These are phyloP conservation scores for Mionectes macconnelli DNA, from an alignment of 2,113 vertebrate species.

Conservation along the genomic window DNA sequence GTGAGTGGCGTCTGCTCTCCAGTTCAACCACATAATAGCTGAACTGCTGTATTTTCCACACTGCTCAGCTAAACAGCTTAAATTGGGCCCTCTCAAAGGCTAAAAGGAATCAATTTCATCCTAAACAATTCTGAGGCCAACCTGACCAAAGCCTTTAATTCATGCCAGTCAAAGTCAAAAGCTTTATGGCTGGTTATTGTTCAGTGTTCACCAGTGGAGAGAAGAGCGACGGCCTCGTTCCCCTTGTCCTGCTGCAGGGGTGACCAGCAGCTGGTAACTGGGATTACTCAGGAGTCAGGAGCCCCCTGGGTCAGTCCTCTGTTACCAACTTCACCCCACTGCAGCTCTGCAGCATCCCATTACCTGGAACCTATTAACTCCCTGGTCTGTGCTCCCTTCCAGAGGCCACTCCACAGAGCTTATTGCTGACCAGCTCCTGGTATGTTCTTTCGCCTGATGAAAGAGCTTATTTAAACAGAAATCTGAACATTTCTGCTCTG, in stretches of 20 bases:
- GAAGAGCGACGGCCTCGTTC: background rate
- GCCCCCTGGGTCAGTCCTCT: background rate
- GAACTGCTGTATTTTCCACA: slow-evolving; percentile 50
- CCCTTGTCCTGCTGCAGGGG: background rate
- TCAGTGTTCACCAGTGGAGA: background rate
- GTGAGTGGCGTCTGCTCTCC: slow-evolving; percentile 6
- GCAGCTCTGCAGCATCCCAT: background rate
- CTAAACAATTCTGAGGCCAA: slow-evolving; percentile 47
- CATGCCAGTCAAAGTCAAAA: slow-evolving; percentile 16
- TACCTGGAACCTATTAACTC: slow-evolving; percentile 8
- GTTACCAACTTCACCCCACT: background rate
- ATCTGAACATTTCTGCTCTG: slow-evolving; percentile 7
- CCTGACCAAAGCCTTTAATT: slow-evolving; percentile 37
- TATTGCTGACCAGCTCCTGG: slow-evolving; percentile 36
- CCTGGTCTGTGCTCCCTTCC: background rate
- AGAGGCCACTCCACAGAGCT: background rate
- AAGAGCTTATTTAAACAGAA: slow-evolving; percentile 55
- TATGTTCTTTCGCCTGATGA: slow-evolving; percentile 58
- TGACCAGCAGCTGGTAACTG: background rate
- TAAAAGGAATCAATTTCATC: slow-evolving; percentile 48
- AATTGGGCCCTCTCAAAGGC: slow-evolving; percentile 28
- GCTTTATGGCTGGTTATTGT: background rate
- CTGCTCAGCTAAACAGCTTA: slow-evolving; percentile 58
- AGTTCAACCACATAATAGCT: slow-evolving; percentile 58
- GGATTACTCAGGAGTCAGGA: background rate